Conservation (phyloP, 1,140 invertebrate genomes). For the Myzus persicae region DNA sequence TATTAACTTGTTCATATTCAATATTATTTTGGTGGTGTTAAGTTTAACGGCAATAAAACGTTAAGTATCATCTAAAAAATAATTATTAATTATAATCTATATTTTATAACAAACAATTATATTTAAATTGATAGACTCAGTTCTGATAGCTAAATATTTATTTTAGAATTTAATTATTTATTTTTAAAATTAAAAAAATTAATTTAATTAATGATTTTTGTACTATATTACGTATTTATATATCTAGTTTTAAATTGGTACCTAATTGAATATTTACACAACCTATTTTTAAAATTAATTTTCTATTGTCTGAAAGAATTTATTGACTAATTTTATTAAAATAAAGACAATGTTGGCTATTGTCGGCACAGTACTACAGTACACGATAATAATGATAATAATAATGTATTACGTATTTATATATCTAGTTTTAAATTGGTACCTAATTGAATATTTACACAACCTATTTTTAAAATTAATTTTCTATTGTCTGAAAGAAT, state of each 20-base stretch:
- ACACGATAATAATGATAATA: neutral
- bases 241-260: too few species aligned
- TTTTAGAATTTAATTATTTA: neutral
- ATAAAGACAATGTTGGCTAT: neutral
- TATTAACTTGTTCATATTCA: neutral
- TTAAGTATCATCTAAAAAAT: too few species aligned
- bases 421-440: too few species aligned
- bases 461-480: too few species aligned
- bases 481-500: neutral
- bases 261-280: too few species aligned
- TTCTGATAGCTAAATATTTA: neutral
- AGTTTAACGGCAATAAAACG: neutral
- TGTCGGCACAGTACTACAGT: neutral
- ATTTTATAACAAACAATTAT: neutral
- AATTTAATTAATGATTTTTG: neutral
- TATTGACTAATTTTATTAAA: neutral
- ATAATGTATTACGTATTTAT: neutral
- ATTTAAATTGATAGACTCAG: neutral
- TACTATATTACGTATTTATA: too few species aligned
- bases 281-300: too few species aligned
- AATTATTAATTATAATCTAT: neutral
- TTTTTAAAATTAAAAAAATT: neutral
- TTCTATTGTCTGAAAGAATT: neutral
- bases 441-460: too few species aligned
- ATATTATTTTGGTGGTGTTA: neutral